Conservation (phyloP, 2,113 vertebrate genomes). For the Zosterops hypoxanthus region DNA sequence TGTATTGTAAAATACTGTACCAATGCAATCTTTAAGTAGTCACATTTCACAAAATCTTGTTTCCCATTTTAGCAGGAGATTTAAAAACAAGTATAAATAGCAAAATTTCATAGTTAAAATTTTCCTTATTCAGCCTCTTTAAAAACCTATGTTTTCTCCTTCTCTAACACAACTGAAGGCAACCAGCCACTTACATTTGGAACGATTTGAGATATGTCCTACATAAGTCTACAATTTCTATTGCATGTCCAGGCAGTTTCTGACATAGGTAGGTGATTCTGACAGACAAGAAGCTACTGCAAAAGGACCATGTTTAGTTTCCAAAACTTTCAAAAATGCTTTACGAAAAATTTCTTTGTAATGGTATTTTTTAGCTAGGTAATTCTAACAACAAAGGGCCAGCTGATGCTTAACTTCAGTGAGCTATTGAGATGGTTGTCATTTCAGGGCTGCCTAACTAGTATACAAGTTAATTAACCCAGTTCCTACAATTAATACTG, state of each 20-base stretch:
- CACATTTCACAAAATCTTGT: not conserved
- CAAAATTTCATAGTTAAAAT: not conserved
- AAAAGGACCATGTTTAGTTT: not conserved
- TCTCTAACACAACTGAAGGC: not conserved
- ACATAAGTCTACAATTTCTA: not conserved
- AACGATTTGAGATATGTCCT: not conserved
- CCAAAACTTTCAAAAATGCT: not conserved
- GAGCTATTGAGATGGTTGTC: not conserved
- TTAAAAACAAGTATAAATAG: not conserved
- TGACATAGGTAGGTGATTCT: not conserved
- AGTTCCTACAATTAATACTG: conserved; percentile 26
- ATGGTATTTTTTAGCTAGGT: not conserved
- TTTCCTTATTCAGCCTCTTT: not conserved
- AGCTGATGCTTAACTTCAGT: not conserved
- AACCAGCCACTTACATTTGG: not conserved
- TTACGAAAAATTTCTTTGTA: not conserved
- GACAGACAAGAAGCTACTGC: not conserved
- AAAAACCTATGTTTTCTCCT: not conserved
- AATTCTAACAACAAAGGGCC: not conserved
- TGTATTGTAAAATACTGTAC: not conserved
- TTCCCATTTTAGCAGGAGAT: not conserved
- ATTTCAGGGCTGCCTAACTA: conserved; percentile 20
- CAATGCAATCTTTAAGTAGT: not conserved
- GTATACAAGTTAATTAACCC: not conserved
- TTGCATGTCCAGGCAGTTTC: not conserved